Conservation (phyloP, 2,888 invertebrate genomes). For the Xestobium rufovillosum region DNA sequence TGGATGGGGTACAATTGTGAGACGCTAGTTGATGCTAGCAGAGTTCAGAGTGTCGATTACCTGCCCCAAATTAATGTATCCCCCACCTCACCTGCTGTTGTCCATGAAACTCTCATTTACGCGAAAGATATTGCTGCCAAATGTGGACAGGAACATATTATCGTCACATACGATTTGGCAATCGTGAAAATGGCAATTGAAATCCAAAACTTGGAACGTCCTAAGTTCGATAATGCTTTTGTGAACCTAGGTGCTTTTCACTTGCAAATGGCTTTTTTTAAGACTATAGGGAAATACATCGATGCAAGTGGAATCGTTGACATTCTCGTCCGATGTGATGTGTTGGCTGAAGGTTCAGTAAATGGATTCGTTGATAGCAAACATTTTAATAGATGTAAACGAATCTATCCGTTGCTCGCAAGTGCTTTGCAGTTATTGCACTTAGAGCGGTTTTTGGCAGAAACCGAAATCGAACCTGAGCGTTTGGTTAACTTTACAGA, state of each 20-base stretch:
- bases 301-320: slow-evolving; percentile 31
- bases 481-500: slow-evolving; percentile 10
- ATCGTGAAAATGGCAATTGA: slow-evolving; percentile 25
- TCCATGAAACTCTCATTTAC: slow-evolving; percentile 28
- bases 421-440: slow-evolving; percentile 29
- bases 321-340: slow-evolving; percentile 30
- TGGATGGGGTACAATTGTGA: slow-evolving; percentile 27
- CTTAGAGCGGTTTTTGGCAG: slow-evolving; percentile 28
- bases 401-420: slow-evolving; percentile 29
- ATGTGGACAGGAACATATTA: slow-evolving; percentile 26
- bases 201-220: slow-evolving; percentile 26
- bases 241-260: slow-evolving; percentile 32
- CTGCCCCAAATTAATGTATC: slow-evolving; percentile 32
- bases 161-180: slow-evolving; percentile 32
- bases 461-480: slow-evolving; percentile 17
- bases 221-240: slow-evolving; percentile 27
- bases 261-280: slow-evolving; percentile 31
- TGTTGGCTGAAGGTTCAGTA: slow-evolving; percentile 30
- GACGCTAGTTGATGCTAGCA: slow-evolving; percentile 20
- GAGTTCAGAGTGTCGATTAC: slow-evolving; percentile 27
- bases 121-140: slow-evolving; percentile 26
- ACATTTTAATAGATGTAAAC: slow-evolving; percentile 35
- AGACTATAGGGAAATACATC: slow-evolving; percentile 33
- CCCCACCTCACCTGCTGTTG: slow-evolving; percentile 27
- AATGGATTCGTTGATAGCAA: slow-evolving; percentile 33